Conservation (phyloP, 2,113 vertebrate genomes). For the Erinaceus europaeus region DNA sequence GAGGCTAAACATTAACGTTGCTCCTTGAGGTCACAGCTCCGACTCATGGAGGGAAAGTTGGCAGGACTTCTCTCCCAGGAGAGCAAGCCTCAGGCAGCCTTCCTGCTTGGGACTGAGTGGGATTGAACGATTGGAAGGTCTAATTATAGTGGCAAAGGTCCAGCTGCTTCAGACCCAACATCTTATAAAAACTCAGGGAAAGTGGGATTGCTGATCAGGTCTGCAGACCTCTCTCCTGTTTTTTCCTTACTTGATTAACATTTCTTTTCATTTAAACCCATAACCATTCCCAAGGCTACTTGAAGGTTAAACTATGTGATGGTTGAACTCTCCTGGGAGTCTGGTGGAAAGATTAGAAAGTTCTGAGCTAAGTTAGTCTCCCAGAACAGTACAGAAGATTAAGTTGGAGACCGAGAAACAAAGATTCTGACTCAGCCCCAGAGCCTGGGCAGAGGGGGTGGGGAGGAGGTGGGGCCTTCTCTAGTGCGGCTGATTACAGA, state of each 20-base stretch:
- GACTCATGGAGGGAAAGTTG: neutral
- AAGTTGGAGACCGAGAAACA: neutral
- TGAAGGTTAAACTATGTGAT: neutral
- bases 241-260: neutral
- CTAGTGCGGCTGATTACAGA: neutral
- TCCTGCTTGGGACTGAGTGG: neutral
- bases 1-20: no score
- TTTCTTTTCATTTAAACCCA: slow-evolving; percentile 30
- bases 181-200: neutral
- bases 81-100: neutral
- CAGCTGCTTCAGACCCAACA: neutral
- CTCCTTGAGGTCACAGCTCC: no score
- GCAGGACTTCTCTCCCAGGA: neutral
- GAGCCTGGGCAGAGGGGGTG: neutral
- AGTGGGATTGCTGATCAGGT: slow-evolving; percentile 1
- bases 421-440: accelerated
- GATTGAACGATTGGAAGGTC: neutral
- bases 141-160: neutral
- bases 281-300: slow-evolving; percentile 6
- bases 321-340: slow-evolving; percentile 12
- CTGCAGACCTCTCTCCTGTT: neutral
- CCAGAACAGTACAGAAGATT: neutral
- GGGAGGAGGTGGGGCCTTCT: neutral
- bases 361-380: neutral
- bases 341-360: neutral